These are phyloP conservation scores for Strigamia crassipes DNA, from an alignment of 2,888 invertebrate genomes.

Conservation along the genomic window DNA sequence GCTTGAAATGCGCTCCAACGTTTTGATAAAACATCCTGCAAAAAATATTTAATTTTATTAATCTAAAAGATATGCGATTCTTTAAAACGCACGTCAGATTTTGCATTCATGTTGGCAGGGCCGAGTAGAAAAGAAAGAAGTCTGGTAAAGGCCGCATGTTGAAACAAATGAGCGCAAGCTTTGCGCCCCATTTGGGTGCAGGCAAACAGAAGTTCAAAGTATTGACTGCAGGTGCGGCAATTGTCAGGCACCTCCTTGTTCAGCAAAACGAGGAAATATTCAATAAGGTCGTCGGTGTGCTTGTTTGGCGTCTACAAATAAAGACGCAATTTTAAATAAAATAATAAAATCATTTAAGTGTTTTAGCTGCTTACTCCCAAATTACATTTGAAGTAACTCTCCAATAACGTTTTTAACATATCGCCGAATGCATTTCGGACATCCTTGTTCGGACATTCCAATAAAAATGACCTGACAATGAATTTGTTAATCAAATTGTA, in stretches of 20 bases:
- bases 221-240: conserved; percentile 60
- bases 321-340: conserved; percentile 46
- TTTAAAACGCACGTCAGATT: conserved; percentile 50
- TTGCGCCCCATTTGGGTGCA: conserved; percentile 60
- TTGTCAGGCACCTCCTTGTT: conserved; percentile 60
- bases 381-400: conserved; percentile 56
- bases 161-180: conserved; percentile 60
- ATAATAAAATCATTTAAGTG: background rate
- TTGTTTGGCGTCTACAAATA: conserved; percentile 34
- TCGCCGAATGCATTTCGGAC: conserved; percentile 58
- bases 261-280: conserved; percentile 57
- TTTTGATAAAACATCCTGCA: conserved; percentile 54
- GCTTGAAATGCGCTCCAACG: conserved; percentile 61
- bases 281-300: conserved; percentile 52
- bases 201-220: conserved; percentile 58
- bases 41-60: background rate
- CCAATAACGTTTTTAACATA: conserved; percentile 56
- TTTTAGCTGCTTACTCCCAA: background rate
- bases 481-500: background rate
- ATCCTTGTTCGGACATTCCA: conserved; percentile 60
- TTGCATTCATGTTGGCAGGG: conserved; percentile 51
- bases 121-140: conserved; percentile 60
- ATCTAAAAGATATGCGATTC: too few relatives aligned
- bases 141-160: conserved; percentile 58
- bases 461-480: conserved; percentile 58